These are phyloP conservation scores for Heliangelus exortis DNA, from an alignment of 2,797 vertebrate genomes.

Conservation along the genomic window DNA sequence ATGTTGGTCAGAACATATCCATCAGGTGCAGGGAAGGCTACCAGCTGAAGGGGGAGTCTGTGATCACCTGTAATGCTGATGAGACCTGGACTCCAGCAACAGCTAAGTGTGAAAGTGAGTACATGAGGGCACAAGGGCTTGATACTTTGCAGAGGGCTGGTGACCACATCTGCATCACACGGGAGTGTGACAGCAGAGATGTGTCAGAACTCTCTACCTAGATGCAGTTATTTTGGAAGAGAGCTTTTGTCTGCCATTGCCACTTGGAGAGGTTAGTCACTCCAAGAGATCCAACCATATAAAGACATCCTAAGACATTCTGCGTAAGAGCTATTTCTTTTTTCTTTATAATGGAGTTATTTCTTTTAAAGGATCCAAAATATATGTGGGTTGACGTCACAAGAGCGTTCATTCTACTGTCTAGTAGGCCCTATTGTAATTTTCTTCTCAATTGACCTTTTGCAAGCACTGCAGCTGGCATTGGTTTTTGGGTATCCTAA, in stretches of 20 bases:
- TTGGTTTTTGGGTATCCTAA: background rate
- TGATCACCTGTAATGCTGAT: conserved; percentile 89
- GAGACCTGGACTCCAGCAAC: conserved; percentile 89
- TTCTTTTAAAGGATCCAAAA: background rate
- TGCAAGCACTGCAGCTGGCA: background rate
- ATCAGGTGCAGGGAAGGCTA: conserved; percentile 91
- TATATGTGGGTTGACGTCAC: background rate
- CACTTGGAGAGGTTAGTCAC: background rate
- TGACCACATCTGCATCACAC: background rate
- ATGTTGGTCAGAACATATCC: conserved; percentile 86
- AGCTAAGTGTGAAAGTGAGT: conserved; percentile 92
- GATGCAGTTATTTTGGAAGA: background rate
- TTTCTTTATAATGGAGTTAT: background rate
- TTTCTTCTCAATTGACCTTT: background rate
- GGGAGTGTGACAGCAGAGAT: background rate
- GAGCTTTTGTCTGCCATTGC: background rate
- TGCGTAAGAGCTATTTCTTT: background rate
- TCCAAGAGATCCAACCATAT: background rate
- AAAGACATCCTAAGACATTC: background rate
- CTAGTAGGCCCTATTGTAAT: background rate
- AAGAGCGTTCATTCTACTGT: background rate
- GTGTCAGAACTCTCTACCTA: background rate
- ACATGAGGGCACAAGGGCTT: background rate
- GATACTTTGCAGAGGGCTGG: background rate
- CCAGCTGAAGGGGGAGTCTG: conserved; percentile 80